A percentile compares a stretch with the other conserved stretches of the same genome.
phyloP scores from a whole-genome alignment of 2,797 vertebrate genomes.

The Bryconaethiops microstoma region DNA sequence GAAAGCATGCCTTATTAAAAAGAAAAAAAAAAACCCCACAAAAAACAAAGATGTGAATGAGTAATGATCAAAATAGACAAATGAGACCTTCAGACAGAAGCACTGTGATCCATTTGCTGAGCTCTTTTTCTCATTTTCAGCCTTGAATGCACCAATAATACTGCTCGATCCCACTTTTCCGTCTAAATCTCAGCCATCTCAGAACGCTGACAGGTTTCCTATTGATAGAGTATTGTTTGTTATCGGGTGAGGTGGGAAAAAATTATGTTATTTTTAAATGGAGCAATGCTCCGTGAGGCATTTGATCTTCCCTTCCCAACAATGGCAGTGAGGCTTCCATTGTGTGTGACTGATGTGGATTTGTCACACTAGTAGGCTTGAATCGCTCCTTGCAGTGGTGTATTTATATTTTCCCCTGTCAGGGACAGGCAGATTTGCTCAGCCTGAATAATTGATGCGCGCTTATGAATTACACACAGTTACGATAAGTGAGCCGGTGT shows the following conservation, averaged over 20 bases:
- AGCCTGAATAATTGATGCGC: conserved; percentile 78
- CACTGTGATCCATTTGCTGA: not conserved
- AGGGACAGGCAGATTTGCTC: conserved; percentile 64
- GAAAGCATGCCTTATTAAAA: not conserved
- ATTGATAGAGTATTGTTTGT: not conserved
- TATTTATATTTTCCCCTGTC: conserved; percentile 69
- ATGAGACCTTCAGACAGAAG: not conserved
- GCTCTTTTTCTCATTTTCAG: not conserved
- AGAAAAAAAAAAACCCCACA: not conserved
- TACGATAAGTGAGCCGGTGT: conserved; percentile 68
- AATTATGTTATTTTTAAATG: conserved; percentile 66
- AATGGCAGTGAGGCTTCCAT: conserved; percentile 74
- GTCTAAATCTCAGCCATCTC: not conserved
- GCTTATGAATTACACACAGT: conserved; percentile 71
- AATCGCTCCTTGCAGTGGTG: conserved; percentile 37
- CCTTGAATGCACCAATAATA: not conserved
- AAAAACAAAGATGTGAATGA: not conserved
- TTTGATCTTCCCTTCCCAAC: conserved; percentile 75
- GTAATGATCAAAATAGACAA: not conserved
- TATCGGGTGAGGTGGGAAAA: not conserved
- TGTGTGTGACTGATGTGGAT: conserved; percentile 81
- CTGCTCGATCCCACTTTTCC: not conserved
- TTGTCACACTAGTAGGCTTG: conserved; percentile 68
- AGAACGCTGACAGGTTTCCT: not conserved
- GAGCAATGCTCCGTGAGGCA: conserved; percentile 70